phyloP scores from a whole-genome alignment of 2,888 invertebrate genomes.

The Mimas tiliae region DNA sequence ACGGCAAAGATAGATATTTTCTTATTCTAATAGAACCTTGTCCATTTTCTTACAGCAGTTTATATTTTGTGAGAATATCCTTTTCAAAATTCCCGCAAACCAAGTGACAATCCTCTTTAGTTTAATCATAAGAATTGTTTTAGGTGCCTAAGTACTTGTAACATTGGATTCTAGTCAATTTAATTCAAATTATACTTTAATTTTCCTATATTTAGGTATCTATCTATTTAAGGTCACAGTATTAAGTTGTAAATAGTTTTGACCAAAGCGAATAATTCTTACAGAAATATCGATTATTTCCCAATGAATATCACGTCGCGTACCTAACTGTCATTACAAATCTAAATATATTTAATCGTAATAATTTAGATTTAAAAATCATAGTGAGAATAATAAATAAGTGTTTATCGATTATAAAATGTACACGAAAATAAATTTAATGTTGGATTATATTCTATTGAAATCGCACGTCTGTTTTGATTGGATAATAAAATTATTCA shows the following conservation, averaged over 20 bases:
- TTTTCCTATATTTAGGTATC: constrained; percentile 17
- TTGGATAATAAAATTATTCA: constrained; percentile 61
- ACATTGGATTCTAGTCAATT: constrained; percentile 74
- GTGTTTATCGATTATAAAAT: constrained; percentile 41
- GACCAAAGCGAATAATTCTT: neutral
- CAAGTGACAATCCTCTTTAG: neutral
- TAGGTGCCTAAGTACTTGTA: constrained; percentile 61
- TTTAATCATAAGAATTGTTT: constrained; percentile 38
- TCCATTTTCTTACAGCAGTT: neutral
- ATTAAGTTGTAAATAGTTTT: constrained; percentile 38
- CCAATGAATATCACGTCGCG: neutral
- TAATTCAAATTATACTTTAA: constrained; percentile 46
- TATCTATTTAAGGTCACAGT: constrained; percentile 35
- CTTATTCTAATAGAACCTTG: neutral
- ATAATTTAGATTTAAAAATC: constrained; percentile 38
- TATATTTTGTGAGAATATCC: neutral
- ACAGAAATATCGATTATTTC: neutral
- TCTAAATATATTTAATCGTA: constrained; percentile 25
- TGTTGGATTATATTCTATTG: constrained; percentile 28
- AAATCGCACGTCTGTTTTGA: constrained; percentile 21
- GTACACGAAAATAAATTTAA: constrained; percentile 28
- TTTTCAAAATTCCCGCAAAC: neutral
- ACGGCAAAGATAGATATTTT: neutral
- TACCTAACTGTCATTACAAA: constrained; percentile 9
- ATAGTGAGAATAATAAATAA: constrained; percentile 53